Evolutionary conservation across 2,797 vertebrate species (phyloP), one percentile per base, ranked within the genome.

Genomic region (Phrynocephalus vlangalii): DNA sequence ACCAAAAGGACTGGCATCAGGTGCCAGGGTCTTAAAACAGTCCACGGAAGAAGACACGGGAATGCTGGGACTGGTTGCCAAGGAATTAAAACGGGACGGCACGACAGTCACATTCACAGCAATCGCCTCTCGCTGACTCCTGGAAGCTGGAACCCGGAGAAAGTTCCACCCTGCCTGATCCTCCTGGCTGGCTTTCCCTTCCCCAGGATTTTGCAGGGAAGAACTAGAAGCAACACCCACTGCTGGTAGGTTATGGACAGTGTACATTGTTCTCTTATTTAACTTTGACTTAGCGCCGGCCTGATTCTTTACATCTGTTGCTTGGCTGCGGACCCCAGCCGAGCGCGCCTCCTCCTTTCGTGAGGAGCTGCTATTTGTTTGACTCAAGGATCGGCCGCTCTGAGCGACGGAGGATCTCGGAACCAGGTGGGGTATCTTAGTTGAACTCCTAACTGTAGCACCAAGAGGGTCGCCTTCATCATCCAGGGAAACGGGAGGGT

Each of bases 71-170:
- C 83, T 3, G 20, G 86, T 81, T 0, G 0, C 8, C 26, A 77
- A 70, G 52, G 90, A 85, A 83, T 92, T 85, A 66, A 89, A 84
- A 73, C 6, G 0, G 82, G 73, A 80, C 0, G 86, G 28, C 78
- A 79, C 72, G 18, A 94, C 92, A 72, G 87, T 87, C 87, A 93
- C 90, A 79, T 95, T 89, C 20, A 86, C 79, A 87, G 79, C 68
- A 48, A 87, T 71, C 44, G 44, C 28, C 81, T 85, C 86, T 85
- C 73, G 83, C 30, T 85, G 81, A 85, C 81, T 82, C 70, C 86
- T 88, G 60, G 84, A 81, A 88, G 67, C 28, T 28, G 6, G 71
- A 90, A 84, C 60, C 28, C 13, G 87, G 70, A 86, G 50, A 73
- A 87, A 89, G 63, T 77, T 80, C 88, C 89, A 48, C 33, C 70